Conservation (phyloP, 2,888 invertebrate genomes). For the Lycocerus yunnanus region DNA sequence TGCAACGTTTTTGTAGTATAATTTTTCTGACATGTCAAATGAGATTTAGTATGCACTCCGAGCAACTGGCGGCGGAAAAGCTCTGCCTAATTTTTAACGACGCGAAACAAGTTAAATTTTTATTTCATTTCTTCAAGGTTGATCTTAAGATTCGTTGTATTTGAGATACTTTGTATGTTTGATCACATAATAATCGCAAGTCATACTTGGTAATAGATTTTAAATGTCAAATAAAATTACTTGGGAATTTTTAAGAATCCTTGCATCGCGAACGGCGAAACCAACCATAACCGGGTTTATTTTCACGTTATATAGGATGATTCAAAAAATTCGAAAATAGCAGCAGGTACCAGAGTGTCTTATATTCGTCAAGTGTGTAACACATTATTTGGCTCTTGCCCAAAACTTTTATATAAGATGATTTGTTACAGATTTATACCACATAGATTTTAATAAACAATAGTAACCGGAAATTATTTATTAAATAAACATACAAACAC, state of each 20-base stretch:
- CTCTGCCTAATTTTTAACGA: background rate
- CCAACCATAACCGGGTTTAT: background rate
- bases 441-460: conserved; percentile 35
- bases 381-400: conserved; percentile 25
- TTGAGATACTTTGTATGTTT: background rate
- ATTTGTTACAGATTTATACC: conserved; percentile 39
- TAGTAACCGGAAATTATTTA: conserved; percentile 46
- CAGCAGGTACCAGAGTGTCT: conserved; percentile 14
- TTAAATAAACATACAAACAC: conserved; percentile 42
- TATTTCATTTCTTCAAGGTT: background rate
- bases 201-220: background rate
- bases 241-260: background rate
- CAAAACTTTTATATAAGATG: conserved; percentile 38
- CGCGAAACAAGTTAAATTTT: background rate
- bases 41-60: too few relatives aligned
- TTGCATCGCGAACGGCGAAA: background rate
- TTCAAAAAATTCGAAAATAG: background rate
- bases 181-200: background rate
- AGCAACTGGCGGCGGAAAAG: background rate
- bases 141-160: background rate
- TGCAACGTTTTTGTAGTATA: background rate
- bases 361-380: conserved; percentile 19
- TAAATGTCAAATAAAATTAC: background rate
- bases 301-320: background rate
- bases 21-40: too few relatives aligned